Evolutionary conservation across 2,113 vertebrate species (phyloP), one percentile per base, ranked within the genome.

Genomic region (Hippolais icterina): DNA sequence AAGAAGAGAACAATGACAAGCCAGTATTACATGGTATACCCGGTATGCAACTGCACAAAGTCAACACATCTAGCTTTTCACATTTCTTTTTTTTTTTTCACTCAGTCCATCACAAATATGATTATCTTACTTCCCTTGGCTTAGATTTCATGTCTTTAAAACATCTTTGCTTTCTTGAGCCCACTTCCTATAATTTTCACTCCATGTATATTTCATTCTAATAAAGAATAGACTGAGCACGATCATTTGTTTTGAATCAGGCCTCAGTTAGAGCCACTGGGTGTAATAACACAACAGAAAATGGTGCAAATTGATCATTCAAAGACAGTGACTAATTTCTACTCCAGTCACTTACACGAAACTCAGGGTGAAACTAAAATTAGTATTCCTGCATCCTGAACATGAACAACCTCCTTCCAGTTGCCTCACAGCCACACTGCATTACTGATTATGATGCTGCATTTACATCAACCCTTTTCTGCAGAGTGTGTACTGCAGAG

Each of bases 1-100:
- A 97, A 95, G 91, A 97, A 90, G 95, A 95, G 72, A 94, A 96
- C 81, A 96, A 97, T 97, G 97, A 97, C 97, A 98, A 95, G 95
- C 91, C 82, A 83, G 84, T 92, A 96, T 97, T 96, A 97, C 96
- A 64, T 94, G 95, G 79, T 90, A 60, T 61, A 92, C 60, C 63
- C 5, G 85, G 93, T 91, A 96, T 97, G 96, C 94, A 96, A 78
- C 93, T 97, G 94, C 79, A 87, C 89, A 63, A 93, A 93, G 87
- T 95, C 94, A 93, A 92, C 65, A 88, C 4, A 7, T 92, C 59
- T 94, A 87, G 54, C 46, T 94, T 95, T 93, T 86, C 82, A 66
- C 93, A 89, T 94, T 92, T 70, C 23, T 79, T 76, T 91, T 94
- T 88, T 64, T 82, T 88, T 66, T 75, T 65, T 28, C 4, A 18